Evolutionary conservation across 2,113 vertebrate genomes (phyloP).

Genomic region (Atlantisia rogersi): DNA sequence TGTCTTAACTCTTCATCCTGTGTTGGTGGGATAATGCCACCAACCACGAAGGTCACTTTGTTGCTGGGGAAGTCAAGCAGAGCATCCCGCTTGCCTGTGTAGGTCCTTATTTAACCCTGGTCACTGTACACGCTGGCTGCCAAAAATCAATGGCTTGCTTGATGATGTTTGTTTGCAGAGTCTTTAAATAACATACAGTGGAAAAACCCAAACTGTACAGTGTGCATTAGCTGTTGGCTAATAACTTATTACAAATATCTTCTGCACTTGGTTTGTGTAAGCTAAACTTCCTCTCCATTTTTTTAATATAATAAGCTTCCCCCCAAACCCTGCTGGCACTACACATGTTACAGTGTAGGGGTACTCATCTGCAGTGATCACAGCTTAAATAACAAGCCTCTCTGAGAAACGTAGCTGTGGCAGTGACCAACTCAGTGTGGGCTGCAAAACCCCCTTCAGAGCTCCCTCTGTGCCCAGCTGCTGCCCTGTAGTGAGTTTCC

Average conservation of each 20-base stretch:
- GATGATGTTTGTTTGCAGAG: constrained; percentile 18
- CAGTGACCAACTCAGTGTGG: background rate
- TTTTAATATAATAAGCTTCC: background rate
- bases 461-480: background rate
- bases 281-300: background rate
- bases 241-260: background rate
- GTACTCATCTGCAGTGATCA: background rate
- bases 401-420: background rate
- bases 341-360: background rate
- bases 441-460: background rate
- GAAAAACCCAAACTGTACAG: background rate
- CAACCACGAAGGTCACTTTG: background rate
- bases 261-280: background rate
- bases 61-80: background rate
- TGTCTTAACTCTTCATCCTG: background rate
- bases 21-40: background rate
- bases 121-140: background rate
- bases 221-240: background rate
- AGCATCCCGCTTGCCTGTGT: background rate
- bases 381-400: background rate
- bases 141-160: constrained; percentile 22
- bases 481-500: background rate
- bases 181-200: constrained; percentile 12
- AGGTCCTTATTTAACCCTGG: constrained; percentile 11
- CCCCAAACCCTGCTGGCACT: background rate